Evolutionary conservation across 1,140 invertebrate genomes (phyloP), one percentile per base, ranked within the genome.

Genomic region (Aporrectodea caliginosa): DNA sequence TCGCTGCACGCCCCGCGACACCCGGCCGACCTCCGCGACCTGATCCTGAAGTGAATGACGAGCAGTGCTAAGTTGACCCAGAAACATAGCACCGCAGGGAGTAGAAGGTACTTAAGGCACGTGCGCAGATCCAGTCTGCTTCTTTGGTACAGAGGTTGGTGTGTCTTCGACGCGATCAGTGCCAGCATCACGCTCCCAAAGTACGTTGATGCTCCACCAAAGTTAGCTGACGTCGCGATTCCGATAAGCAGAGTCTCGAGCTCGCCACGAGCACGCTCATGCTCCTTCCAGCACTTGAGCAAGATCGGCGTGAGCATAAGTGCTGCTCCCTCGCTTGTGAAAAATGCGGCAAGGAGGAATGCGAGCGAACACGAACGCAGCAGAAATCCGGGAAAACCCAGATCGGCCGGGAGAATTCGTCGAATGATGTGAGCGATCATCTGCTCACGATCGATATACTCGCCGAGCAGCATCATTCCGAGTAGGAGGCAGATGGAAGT

Each of bases 241-340:
- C 27, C 31, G n/a, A 74, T 31, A 33, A 74, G 31, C 16, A 74
- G 31, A 33, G 73, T 74, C 33, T 74, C 73, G 2, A 74, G 34
- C 33, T 74, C 73, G 34, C n/a, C 33, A n/a, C 34, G 31, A 74
- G 73, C n/a, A 2, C 73, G 27, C 34, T 74, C 73, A 2, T 31
- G 73, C 30, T 74, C 73, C 34, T 74, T 34, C 73, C 73, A 74
- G 30, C 73, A 74, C n/a, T 74, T 74, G 32, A 74, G 34, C n/a
- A 74, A 27, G 29, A 74, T 33, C n/a, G 73, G 73, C 1, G 73
- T 74, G 1, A 74, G n/a, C 16, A 74, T 34, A n/a, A 74, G 2
- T 1, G 31, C 31, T 30, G 31, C 34, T n/a, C 31, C 1, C n/a
- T 74, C 73, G 33, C 73, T 74, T 74, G 73, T 33, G 34, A 74